Evolutionary conservation across 2,888 invertebrate species (phyloP).

Genomic region (Ephialtes manifestator): DNA sequence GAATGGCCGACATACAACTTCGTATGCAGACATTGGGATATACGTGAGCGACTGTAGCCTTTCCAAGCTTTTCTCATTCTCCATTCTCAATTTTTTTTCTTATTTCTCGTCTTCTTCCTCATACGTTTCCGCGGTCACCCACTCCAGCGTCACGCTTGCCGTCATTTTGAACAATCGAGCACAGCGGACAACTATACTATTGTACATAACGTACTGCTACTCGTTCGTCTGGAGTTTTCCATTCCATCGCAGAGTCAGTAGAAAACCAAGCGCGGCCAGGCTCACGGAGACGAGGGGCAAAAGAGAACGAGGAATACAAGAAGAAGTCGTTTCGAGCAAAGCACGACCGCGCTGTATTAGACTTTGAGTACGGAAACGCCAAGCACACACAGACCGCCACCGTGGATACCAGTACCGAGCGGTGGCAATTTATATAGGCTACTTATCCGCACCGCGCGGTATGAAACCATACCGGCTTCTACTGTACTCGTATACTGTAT

Average conservation of each 20-base stretch:
- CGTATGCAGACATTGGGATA: not conserved
- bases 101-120: constrained; percentile 14
- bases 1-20: too few species aligned
- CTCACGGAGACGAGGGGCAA: constrained; percentile 44
- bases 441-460: constrained; percentile 71
- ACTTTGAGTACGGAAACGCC: constrained; percentile 55
- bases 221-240: constrained; percentile 60
- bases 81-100: constrained; percentile 58
- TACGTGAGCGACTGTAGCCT: constrained; percentile 19
- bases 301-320: constrained; percentile 24
- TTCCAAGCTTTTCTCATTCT: constrained; percentile 38
- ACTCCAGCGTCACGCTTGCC: constrained; percentile 38
- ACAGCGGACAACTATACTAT: constrained; percentile 37
- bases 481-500: constrained; percentile 13
- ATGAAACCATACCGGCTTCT: constrained; percentile 30
- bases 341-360: constrained; percentile 56
- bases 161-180: constrained; percentile 65
- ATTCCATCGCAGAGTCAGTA: constrained; percentile 38
- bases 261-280: constrained; percentile 32
- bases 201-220: constrained; percentile 51
- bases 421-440: constrained; percentile 76
- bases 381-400: constrained; percentile 25
- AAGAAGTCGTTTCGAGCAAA: constrained; percentile 58
- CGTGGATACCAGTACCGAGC: constrained; percentile 40
- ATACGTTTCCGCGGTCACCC: not conserved